Conservation (phyloP, 2,797 vertebrate species). For the Avahi laniger region DNA sequence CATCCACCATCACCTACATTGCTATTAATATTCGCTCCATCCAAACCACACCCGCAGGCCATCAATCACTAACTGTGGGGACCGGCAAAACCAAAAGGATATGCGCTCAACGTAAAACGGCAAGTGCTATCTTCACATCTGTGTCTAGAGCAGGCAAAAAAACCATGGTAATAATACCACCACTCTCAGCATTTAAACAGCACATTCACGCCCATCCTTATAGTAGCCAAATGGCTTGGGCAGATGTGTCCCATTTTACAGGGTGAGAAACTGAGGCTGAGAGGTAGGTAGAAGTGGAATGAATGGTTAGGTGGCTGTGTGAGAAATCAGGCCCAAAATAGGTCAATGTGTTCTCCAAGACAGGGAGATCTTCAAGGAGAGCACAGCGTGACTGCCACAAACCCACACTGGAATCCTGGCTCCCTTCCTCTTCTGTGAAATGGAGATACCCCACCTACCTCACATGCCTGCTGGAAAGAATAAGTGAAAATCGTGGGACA, state of each 20-base stretch:
- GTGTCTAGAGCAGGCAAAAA: not conserved
- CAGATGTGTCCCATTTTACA: not conserved
- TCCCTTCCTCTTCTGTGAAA: not conserved
- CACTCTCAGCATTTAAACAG: not conserved
- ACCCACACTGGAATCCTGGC: not conserved
- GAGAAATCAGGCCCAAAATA: not conserved
- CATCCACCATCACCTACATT: not conserved
- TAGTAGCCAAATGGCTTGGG: not conserved
- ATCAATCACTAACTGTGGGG: not conserved
- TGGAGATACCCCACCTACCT: not conserved
- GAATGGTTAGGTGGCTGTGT: not conserved
- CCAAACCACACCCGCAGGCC: not conserved
- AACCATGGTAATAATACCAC: no score
- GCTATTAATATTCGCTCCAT: slow-evolving; percentile 17
- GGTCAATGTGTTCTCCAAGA: not conserved
- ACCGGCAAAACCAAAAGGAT: not conserved
- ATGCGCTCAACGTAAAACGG: not conserved
- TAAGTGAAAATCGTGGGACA: not conserved
- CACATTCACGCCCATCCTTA: not conserved
- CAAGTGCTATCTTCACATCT: not conserved
- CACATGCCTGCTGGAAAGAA: not conserved
- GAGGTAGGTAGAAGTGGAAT: not conserved
- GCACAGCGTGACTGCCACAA: not conserved
- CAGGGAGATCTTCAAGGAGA: not conserved
- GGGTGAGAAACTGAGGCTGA: not conserved